Conservation (phyloP, 2,113 vertebrate genomes). For the Phainopepla nitens region DNA sequence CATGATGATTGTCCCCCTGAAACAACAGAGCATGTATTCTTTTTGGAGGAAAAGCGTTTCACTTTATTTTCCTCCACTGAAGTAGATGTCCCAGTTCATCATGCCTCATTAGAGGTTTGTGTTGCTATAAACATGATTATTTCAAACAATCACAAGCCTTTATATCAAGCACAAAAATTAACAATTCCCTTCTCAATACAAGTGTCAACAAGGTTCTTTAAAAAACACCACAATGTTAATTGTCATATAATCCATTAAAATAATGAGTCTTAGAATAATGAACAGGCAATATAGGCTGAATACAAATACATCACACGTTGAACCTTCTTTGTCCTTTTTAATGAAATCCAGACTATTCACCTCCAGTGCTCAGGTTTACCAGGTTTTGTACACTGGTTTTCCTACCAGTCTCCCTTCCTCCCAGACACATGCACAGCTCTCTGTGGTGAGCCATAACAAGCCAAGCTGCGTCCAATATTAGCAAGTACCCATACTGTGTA, state of each 20-base stretch:
- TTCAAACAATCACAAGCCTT: constrained; percentile 12
- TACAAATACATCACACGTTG: not conserved
- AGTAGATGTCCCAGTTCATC: constrained; percentile 5
- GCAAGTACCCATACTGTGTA: not conserved
- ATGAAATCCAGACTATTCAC: not conserved
- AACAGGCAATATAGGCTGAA: not conserved
- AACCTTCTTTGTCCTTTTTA: accelerated
- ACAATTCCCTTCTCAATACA: not conserved
- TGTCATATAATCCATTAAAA: not conserved
- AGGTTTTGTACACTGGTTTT: not conserved
- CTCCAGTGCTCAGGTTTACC: not conserved
- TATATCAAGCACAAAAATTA: not conserved
- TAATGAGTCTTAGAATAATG: not conserved
- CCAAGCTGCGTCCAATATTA: not conserved
- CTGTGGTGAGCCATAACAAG: not conserved
- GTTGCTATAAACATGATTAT: not conserved
- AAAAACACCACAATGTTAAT: not conserved
- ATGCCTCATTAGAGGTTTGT: constrained; percentile 25
- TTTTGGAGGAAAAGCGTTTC: not conserved
- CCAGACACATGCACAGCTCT: not conserved
- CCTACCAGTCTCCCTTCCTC: not conserved
- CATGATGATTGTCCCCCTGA: constrained; percentile 15
- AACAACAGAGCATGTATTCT: constrained; percentile 10
- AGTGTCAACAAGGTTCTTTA: not conserved
- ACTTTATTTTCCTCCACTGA: constrained; percentile 20